Evolutionary conservation across 2,113 vertebrate species (phyloP).

Genomic region (Hystrix brachyura): DNA sequence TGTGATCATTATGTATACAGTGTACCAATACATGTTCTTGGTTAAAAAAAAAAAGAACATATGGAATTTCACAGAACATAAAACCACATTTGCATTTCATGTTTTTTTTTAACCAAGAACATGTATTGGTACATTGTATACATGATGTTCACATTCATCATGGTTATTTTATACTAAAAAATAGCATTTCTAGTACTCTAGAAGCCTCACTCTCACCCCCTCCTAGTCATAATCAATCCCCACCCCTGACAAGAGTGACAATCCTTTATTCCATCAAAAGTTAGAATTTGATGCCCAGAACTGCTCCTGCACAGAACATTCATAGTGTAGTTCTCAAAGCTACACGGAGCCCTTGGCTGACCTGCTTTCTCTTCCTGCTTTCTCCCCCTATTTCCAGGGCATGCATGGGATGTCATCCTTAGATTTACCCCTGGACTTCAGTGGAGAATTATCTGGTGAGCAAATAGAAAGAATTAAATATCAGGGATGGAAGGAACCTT

Average conservation of each 20-base stretch:
- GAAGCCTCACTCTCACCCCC: background rate
- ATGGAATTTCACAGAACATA: background rate
- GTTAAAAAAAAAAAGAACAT: background rate
- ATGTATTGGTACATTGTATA: too few species aligned
- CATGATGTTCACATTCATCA: too few species aligned
- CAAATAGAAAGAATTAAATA: slow-evolving; percentile 8
- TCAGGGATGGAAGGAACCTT: background rate
- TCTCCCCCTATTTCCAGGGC: background rate
- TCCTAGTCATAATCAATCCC: background rate
- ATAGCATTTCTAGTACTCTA: background rate
- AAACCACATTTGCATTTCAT: background rate
- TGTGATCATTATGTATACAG: too few species aligned
- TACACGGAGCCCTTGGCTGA: background rate
- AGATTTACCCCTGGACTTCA: background rate
- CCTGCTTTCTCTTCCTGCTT: background rate
- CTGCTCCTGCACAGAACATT: background rate
- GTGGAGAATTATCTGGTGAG: background rate
- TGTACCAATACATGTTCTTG: too few species aligned
- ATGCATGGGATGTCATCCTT: background rate
- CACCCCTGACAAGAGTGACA: fast-evolving
- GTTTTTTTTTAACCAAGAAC: too few species aligned
- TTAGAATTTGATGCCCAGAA: background rate
- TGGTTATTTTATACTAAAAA: background rate
- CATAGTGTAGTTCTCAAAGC: background rate
- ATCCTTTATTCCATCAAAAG: background rate